phyloP scores from a whole-genome alignment of 2,797 vertebrate genomes.

The Oreochromis grahami region DNA sequence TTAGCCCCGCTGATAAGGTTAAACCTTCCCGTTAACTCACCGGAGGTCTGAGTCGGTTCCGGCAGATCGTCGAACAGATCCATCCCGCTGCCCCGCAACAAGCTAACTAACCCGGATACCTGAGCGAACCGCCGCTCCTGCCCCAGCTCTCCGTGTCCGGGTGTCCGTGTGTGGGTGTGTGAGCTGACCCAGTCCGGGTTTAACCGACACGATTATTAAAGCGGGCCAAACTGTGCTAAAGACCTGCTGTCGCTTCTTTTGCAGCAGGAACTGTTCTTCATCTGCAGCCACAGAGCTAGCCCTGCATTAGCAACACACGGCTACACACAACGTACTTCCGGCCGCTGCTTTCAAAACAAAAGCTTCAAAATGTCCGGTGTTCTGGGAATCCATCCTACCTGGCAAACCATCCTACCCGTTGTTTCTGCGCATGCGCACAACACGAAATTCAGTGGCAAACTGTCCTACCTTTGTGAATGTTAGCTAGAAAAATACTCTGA shows the following conservation, averaged over 20 bases:
- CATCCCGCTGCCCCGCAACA: slow-evolving; percentile 23
- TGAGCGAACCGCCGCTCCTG: background rate
- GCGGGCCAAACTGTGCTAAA: background rate
- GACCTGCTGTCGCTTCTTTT: rapidly evolving
- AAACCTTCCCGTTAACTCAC: slow-evolving; percentile 34
- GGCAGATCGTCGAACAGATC: slow-evolving; percentile 72
- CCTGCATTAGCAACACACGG: background rate
- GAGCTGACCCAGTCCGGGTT: background rate
- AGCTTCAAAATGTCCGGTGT: background rate
- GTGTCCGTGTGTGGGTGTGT: background rate
- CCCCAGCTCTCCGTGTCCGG: background rate
- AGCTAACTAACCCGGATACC: background rate
- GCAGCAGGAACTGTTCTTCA: background rate
- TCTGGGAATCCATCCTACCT: no score
- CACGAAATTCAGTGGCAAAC: no score
- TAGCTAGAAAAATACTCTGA: no score
- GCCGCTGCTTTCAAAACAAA: background rate
- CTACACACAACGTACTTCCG: background rate
- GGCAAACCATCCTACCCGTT: no score
- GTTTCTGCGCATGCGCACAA: no score
- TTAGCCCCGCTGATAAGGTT: background rate
- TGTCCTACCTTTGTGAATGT: no score
- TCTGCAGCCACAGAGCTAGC: background rate
- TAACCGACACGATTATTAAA: background rate
- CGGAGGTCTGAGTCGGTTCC: slow-evolving; percentile 59